phyloP scores from a whole-genome alignment of 2,888 invertebrate species.

The Scaptomyza parva region DNA sequence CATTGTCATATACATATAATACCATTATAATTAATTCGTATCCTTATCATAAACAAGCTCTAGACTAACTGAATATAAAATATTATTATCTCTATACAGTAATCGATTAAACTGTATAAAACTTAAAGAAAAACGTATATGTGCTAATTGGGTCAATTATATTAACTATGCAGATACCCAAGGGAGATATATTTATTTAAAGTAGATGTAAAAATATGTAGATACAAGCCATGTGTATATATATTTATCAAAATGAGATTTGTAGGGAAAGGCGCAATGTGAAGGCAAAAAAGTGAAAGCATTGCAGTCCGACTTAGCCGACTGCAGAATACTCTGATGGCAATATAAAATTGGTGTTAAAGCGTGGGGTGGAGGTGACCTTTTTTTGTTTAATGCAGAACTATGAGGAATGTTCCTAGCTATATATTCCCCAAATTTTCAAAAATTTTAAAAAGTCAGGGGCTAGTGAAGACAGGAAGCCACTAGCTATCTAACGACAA shows the following conservation, averaged over 20 bases:
- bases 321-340: too few relatives aligned
- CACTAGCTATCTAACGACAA: too few relatives aligned
- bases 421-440: too few relatives aligned
- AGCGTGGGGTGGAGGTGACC: too few relatives aligned
- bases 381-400: too few relatives aligned
- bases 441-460: too few relatives aligned
- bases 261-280: neutral
- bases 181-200: neutral
- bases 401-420: too few relatives aligned
- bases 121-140: constrained; percentile 9
- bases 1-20: too few relatives aligned
- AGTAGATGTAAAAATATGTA: neutral
- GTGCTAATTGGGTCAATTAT: constrained; percentile 36
- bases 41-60: neutral
- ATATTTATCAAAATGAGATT: neutral
- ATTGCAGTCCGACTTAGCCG: too few relatives aligned
- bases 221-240: neutral
- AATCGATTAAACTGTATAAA: neutral
- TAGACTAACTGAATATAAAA: neutral
- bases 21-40: neutral
- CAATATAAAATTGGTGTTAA: too few relatives aligned
- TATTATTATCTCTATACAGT: neutral
- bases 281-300: too few relatives aligned
- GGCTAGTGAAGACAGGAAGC: too few relatives aligned
- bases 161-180: constrained; percentile 35